phyloP scores from a whole-genome alignment of 2,797 vertebrate species.

The Tapera naevia region DNA sequence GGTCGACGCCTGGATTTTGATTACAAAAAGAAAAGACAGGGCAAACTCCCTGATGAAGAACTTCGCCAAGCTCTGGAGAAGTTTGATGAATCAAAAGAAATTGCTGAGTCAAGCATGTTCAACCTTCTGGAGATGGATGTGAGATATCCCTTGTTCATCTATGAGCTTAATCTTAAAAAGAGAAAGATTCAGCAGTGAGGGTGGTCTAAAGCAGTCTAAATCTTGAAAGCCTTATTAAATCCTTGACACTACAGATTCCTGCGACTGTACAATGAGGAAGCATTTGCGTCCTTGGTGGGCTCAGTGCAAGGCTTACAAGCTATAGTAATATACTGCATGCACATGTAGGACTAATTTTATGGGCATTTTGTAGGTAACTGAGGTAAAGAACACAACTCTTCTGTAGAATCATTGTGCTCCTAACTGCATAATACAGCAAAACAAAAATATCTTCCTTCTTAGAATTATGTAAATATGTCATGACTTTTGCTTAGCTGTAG shows the following conservation, averaged over 20 bases:
- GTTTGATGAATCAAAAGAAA: conserved; percentile 97
- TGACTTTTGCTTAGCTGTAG: background rate
- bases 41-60: conserved; percentile 93
- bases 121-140: conserved; percentile 97
- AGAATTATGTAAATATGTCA: background rate
- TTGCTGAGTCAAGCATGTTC: conserved; percentile 98
- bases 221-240: background rate
- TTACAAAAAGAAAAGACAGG: conserved; percentile 99
- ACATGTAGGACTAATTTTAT: background rate
- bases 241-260: background rate
- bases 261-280: background rate
- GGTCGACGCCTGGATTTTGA: conserved; percentile 97
- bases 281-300: background rate
- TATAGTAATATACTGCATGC: background rate
- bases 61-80: conserved; percentile 95
- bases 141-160: conserved; percentile 57
- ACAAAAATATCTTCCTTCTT: background rate
- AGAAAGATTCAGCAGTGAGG: background rate
- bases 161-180: background rate
- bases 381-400: background rate
- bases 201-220: background rate
- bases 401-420: background rate
- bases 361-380: background rate
- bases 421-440: background rate
- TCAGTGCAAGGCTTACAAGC: background rate